A percentile compares a stretch with the other conserved stretches of the same genome.
These are phyloP conservation scores for Clunio marinus DNA, from an alignment of 2,888 invertebrate species.

Conservation along the genomic window DNA sequence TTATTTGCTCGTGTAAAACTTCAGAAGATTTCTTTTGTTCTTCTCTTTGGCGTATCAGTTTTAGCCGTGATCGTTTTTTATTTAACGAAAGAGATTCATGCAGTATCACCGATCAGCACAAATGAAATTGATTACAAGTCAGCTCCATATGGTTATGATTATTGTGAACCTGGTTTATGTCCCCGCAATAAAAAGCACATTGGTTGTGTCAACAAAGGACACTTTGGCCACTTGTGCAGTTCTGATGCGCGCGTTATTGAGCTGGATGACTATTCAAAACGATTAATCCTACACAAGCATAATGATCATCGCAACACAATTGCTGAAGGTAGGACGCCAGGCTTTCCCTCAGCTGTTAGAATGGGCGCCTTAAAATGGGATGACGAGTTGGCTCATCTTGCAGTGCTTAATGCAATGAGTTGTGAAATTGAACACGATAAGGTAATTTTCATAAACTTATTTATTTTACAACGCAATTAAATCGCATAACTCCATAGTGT, in stretches of 20 bases:
- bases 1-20: too few relatives aligned
- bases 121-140: slow-evolving; percentile 23
- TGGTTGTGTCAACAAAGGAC: slow-evolving; percentile 28
- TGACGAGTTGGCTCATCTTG: slow-evolving; percentile 29
- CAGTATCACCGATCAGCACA: not conserved
- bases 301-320: slow-evolving; percentile 20
- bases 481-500: not conserved
- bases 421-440: slow-evolving; percentile 26
- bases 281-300: slow-evolving; percentile 25
- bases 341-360: not conserved
- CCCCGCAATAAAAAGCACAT: slow-evolving; percentile 11
- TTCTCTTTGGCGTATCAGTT: not conserved
- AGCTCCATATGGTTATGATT: not conserved
- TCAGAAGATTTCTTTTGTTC: too few relatives aligned
- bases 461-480: not conserved
- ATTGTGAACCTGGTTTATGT: slow-evolving; percentile 30
- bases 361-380: slow-evolving; percentile 26
- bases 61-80: not conserved
- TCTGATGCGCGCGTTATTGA: slow-evolving; percentile 7
- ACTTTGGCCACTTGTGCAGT: not conserved
- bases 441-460: not conserved
- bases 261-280: slow-evolving; percentile 9
- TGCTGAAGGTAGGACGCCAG: slow-evolving; percentile 7
- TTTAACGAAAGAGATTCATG: not conserved
- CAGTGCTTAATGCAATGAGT: slow-evolving; percentile 27